Base-by-base conservation (phyloP, 2,888 invertebrate genomes). In the Athrips mouffetella region DNA sequence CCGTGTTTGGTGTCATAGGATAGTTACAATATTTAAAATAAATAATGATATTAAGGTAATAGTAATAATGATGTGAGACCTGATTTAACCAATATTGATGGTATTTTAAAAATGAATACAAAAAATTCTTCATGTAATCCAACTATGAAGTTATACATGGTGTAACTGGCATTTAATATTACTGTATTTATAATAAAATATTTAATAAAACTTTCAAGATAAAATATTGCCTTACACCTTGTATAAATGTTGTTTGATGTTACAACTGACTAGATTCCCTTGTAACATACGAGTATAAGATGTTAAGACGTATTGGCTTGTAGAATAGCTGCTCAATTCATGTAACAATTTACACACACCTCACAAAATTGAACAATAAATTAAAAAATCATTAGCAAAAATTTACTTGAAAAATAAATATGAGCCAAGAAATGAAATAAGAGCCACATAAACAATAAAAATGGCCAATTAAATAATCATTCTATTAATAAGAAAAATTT, bases 1-100 rank as follows among this genome's bases (percentile, higher is more conserved):
- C 82, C 48, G 75, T 83, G 83, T 86, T 86, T 81, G 85, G 63
- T 86, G 85, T 86, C 84, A 82, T 77, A 54, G 52, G 48, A 25
- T 77, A 77, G 60, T n/a, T n/a, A 10, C 18, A 11, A 37, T 57
- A 45, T 58, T 59, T 52, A 58, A 57, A 56, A 56, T 56, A 51
- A 54, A 35, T 37, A 21, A 53, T 53, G 50, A 45, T 54, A 51
- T 55, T n/a, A n/a, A n/a, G n/a, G n/a, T n/a, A n/a, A n/a, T 56
- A 54, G 55, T 59, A 56, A 54, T 52, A 49, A 63, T 62, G 67
- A 65, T 67, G 61, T 76, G 76, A 75, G 74, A 80, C 76, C 76
- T 79, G 73, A 79, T 66, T 64, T 60, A 71, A 65, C 68, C 55
- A 63, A 45, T 45, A 23, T 33, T 70, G 64, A 73, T 51, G 42